phyloP scores from a whole-genome alignment of 2,888 invertebrate genomes.

The Tetramorium bicarinatum region DNA sequence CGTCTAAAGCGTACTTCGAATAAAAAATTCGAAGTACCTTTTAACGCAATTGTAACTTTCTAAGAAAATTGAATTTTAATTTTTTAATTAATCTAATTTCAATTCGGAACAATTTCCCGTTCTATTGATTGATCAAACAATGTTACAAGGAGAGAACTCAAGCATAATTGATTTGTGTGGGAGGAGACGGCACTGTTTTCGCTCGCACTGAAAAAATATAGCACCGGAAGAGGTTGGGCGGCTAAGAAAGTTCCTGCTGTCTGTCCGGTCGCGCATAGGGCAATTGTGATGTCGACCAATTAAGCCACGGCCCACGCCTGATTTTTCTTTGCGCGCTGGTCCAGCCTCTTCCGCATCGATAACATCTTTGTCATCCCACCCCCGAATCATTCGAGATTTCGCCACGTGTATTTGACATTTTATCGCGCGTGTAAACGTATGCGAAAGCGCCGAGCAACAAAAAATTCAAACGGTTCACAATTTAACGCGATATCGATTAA shows the following conservation, averaged over 20 bases:
- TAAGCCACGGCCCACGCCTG: slow-evolving; percentile 75
- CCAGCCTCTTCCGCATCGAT: slow-evolving; percentile 71
- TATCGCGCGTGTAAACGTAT: neutral
- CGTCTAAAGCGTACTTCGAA: neutral
- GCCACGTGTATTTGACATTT: neutral
- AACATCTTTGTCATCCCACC: slow-evolving; percentile 61
- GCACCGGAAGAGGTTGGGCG: slow-evolving; percentile 75
- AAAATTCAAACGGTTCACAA: neutral
- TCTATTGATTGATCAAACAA: neutral
- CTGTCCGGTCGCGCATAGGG: slow-evolving; percentile 63
- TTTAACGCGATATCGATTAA: neutral
- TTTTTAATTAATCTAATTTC: neutral
- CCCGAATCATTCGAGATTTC: slow-evolving; percentile 21
- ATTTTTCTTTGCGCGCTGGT: slow-evolving; percentile 65
- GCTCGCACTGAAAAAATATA: slow-evolving; percentile 66
- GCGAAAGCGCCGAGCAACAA: neutral
- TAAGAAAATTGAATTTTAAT: neutral
- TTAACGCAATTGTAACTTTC: neutral
- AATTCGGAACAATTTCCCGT: neutral
- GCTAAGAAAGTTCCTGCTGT: slow-evolving; percentile 70
- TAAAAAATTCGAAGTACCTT: neutral
- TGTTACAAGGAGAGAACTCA: slow-evolving; percentile 30
- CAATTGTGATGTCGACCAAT: slow-evolving; percentile 75
- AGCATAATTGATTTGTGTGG: slow-evolving; percentile 63
- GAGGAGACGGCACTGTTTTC: slow-evolving; percentile 69